These are phyloP conservation scores for Theristicus caerulescens DNA, from an alignment of 2,113 vertebrate species.

Conservation along the genomic window DNA sequence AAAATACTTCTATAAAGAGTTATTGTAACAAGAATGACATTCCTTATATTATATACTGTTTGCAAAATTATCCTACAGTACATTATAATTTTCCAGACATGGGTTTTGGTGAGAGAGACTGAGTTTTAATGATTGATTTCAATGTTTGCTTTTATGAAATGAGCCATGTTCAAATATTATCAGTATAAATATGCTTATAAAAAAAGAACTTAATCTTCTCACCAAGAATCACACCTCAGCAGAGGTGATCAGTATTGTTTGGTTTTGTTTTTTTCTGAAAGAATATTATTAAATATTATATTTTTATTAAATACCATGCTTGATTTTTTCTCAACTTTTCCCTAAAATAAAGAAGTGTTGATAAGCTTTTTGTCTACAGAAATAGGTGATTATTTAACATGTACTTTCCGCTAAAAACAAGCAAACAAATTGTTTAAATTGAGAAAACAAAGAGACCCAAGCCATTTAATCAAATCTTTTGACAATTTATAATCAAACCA, in stretches of 20 bases:
- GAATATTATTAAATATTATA: not conserved
- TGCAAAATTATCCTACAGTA: not conserved
- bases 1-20: not conserved
- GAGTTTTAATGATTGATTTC: not conserved
- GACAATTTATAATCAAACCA: not conserved
- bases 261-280: not conserved
- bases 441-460: not conserved
- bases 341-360: not conserved
- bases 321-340: not conserved
- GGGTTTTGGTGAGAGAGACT: not conserved
- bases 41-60: not conserved
- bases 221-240: not conserved
- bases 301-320: not conserved
- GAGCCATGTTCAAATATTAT: not conserved
- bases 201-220: not conserved
- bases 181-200: not conserved
- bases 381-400: not conserved
- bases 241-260: not conserved
- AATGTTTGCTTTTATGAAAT: conserved; percentile 16
- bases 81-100: not conserved
- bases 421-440: not conserved
- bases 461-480: not conserved
- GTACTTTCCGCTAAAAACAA: not conserved
- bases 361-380: not conserved
- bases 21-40: not conserved